Evolutionary conservation across 2,113 vertebrate genomes (phyloP).

Genomic region (Ranitomeya variabilis): DNA sequence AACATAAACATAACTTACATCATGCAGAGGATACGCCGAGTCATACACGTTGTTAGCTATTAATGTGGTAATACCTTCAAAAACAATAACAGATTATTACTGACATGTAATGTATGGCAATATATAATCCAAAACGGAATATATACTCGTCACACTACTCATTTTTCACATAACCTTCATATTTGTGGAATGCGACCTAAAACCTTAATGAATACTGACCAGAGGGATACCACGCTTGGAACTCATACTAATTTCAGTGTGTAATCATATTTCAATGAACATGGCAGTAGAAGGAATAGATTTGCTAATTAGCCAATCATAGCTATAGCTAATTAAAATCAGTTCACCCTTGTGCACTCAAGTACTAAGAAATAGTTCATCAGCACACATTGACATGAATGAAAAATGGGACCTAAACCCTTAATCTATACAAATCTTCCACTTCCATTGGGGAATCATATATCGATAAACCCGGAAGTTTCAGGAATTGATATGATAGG

Average conservation of each 20-base stretch:
- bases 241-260: neutral
- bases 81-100: neutral
- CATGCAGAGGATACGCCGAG: constrained; percentile 93
- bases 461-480: too few species aligned
- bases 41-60: constrained; percentile 90
- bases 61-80: constrained; percentile 87
- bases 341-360: neutral
- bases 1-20: constrained; percentile 77
- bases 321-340: neutral
- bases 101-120: neutral
- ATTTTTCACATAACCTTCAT: neutral
- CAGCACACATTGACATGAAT: too few species aligned
- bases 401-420: too few species aligned
- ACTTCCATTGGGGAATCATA: too few species aligned
- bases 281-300: neutral
- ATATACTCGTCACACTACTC: neutral
- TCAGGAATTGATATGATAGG: too few species aligned
- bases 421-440: too few species aligned
- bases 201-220: neutral
- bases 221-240: neutral
- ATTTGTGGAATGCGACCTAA: neutral
- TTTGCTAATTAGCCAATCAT: neutral
- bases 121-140: neutral
- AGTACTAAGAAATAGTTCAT: neutral
- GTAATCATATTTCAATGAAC: too few species aligned